Percentiles rank a stretch among this genome's conserved stretches.
Evolutionary conservation across 1,140 invertebrate genomes (phyloP).

Genomic region (Reticulitermes speratus): DNA sequence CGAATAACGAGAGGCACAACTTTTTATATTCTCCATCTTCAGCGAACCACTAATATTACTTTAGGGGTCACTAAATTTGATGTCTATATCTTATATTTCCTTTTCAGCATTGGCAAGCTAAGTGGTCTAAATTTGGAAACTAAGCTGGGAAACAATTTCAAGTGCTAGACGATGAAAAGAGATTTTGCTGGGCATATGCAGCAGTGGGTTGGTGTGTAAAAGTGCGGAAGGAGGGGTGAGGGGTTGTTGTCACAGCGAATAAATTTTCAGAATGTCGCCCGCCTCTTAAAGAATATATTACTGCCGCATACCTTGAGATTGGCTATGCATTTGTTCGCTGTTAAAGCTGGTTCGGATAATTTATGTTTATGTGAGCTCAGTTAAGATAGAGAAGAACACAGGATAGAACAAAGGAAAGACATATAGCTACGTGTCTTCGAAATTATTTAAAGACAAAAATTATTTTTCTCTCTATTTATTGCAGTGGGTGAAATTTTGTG

Average conservation of each 20-base stretch:
- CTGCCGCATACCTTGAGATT: background rate
- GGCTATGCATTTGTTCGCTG: constrained; percentile 7
- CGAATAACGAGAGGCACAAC: no score
- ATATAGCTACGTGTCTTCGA: background rate
- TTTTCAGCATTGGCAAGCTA: no score
- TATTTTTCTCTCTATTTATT: background rate
- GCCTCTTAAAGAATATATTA: constrained; percentile 9
- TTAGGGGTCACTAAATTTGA: no score
- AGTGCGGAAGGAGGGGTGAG: no score
- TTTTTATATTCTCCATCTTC: no score
- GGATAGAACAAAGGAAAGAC: constrained; percentile 2
- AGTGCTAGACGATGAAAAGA: background rate
- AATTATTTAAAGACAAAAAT: constrained; percentile 20
- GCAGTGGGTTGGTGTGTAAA: background rate
- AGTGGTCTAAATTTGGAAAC: no score
- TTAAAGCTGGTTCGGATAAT: background rate
- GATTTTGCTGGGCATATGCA: background rate
- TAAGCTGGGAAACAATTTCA: no score
- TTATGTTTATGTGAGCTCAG: constrained; percentile 13
- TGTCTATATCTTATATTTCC: no score
- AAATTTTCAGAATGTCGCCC: background rate
- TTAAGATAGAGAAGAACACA: background rate
- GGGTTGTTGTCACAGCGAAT: background rate
- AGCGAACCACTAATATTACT: no score
- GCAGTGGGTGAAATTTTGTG: background rate